Evolutionary conservation across 2,797 vertebrate species (phyloP).

Genomic region (Hozukius guyotensis): DNA sequence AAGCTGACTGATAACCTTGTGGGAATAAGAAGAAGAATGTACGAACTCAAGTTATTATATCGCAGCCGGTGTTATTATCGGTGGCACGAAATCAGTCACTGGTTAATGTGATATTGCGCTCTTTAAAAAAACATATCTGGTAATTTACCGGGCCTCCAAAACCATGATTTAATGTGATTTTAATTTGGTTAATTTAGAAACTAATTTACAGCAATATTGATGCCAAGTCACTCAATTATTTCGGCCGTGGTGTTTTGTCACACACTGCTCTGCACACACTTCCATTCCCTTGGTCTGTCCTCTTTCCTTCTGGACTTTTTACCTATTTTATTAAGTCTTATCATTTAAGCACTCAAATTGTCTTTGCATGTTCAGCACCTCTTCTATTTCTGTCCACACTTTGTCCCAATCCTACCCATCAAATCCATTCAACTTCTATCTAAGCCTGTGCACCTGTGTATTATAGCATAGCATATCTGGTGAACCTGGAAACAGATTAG

Average conservation of each 20-base stretch:
- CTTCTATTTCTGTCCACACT: background rate
- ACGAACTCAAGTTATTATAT: slow-evolving; percentile 4
- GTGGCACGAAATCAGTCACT: background rate
- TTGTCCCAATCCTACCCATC: background rate
- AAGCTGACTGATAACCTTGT: slow-evolving; percentile 1
- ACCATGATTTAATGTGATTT: background rate
- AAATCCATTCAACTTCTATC: background rate
- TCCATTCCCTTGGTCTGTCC: background rate
- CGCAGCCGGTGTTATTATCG: background rate
- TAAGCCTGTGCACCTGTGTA: background rate
- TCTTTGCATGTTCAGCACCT: background rate
- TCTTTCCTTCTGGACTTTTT: background rate
- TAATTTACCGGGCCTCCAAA: background rate
- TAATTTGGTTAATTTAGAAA: background rate
- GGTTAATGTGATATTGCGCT: background rate
- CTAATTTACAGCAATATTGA: slow-evolving; percentile 2
- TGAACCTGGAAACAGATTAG: background rate
- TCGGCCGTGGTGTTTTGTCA: background rate
- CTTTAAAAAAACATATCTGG: background rate
- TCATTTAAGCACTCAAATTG: background rate
- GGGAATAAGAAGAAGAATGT: slow-evolving; percentile 8
- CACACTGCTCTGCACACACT: background rate
- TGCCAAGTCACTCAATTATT: background rate
- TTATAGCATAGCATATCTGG: background rate
- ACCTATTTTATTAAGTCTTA: background rate